These are phyloP conservation scores for Marisa cornuarietis DNA, from an alignment of 1,140 invertebrate species.

Conservation along the genomic window DNA sequence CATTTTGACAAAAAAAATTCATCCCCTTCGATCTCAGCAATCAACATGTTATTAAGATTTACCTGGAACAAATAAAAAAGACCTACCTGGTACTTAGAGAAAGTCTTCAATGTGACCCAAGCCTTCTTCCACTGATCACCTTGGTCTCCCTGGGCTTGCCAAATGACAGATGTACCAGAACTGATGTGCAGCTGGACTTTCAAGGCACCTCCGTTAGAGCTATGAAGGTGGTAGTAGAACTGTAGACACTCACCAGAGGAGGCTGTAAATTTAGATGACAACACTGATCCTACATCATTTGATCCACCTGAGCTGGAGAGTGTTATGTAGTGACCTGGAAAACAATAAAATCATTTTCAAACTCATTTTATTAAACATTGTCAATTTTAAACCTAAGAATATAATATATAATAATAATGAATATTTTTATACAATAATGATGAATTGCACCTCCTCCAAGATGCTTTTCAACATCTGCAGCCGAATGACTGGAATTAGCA, in stretches of 20 bases:
- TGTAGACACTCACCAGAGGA: constrained; percentile 58
- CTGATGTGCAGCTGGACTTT: constrained; percentile 45
- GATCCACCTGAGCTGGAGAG: constrained; percentile 25
- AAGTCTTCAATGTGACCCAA: constrained; percentile 34
- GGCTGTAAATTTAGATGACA: constrained; percentile 44
- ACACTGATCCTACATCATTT: constrained; percentile 48
- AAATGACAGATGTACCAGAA: constrained; percentile 21
- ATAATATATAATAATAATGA: no score
- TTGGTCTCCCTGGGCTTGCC: constrained; percentile 42
- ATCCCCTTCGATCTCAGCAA: no score
- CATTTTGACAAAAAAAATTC: background rate
- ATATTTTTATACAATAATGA: no score
- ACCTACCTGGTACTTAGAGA: constrained; percentile 26
- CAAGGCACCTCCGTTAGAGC: constrained; percentile 58
- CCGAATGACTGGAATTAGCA: no score
- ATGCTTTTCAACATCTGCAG: no score
- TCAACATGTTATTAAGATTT: no score
- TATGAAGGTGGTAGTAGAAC: constrained; percentile 78
- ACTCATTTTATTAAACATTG: background rate
- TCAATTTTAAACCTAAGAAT: background rate
- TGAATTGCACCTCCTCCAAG: no score
- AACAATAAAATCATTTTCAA: background rate
- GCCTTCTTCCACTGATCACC: constrained; percentile 52
- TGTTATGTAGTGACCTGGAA: constrained; percentile 39
- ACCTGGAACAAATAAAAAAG: background rate